Evolutionary conservation across 2,113 vertebrate genomes (phyloP).

Genomic region (Oxygymnocypris stewartii): DNA sequence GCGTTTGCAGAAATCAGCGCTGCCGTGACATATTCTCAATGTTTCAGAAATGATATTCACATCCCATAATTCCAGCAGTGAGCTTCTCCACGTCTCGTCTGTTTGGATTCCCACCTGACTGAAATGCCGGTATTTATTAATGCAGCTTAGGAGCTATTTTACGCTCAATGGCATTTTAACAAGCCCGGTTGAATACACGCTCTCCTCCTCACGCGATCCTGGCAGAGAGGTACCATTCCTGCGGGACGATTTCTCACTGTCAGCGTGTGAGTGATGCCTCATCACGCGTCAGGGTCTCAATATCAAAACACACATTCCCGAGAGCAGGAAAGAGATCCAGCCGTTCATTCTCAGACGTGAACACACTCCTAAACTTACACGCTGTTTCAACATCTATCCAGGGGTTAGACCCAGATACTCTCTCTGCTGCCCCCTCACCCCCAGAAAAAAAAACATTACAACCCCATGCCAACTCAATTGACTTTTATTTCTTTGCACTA

Average conservation of each 20-base stretch:
- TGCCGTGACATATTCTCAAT: not conserved
- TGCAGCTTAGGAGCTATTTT: not conserved
- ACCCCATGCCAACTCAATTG: not conserved
- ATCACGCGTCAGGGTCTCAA: not conserved
- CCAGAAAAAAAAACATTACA: not conserved
- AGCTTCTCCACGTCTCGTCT: no score
- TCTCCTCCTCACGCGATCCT: not conserved
- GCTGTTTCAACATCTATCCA: not conserved
- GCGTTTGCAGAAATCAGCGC: not conserved
- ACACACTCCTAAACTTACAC: not conserved
- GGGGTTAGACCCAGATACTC: not conserved
- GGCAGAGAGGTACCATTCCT: not conserved
- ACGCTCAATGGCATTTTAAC: not conserved
- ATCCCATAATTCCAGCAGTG: not conserved
- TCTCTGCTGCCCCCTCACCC: not conserved
- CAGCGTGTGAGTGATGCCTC: not conserved
- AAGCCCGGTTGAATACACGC: not conserved
- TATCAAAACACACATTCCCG: not conserved
- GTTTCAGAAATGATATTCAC: not conserved
- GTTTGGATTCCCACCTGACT: not conserved
- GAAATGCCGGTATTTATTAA: not conserved
- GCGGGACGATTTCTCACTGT: not conserved
- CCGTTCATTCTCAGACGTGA: not conserved
- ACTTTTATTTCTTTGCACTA: not conserved
- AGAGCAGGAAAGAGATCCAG: not conserved